These are phyloP conservation scores for Pollenia amentaria DNA, from an alignment of 2,888 invertebrate species.

Conservation along the genomic window DNA sequence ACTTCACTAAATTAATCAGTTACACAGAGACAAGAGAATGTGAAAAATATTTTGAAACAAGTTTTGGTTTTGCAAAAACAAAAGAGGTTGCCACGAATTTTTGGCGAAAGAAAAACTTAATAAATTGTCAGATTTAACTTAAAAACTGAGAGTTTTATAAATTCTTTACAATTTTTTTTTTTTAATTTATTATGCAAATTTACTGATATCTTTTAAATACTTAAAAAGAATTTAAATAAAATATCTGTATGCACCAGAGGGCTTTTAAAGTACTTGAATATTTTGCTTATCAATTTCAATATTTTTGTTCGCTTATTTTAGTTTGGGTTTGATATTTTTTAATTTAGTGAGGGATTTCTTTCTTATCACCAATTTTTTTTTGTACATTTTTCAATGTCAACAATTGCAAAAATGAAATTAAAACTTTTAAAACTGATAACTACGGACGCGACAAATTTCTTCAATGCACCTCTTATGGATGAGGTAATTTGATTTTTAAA, in stretches of 20 bases:
- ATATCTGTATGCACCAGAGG: too few species aligned
- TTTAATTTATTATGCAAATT: slow-evolving; percentile 6
- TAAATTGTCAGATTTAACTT: slow-evolving; percentile 27
- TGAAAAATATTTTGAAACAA: slow-evolving; percentile 57
- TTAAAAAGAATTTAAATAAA: too few species aligned
- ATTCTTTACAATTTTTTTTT: neutral
- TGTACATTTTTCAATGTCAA: slow-evolving; percentile 14
- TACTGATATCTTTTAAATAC: neutral
- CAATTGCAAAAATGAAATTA: slow-evolving; percentile 3
- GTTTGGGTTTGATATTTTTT: neutral
- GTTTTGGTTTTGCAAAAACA: slow-evolving; percentile 49
- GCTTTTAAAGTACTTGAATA: neutral
- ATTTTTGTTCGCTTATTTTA: neutral
- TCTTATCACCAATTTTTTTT: neutral
- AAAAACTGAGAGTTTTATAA: neutral
- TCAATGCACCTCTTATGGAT: neutral
- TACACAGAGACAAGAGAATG: slow-evolving; percentile 49
- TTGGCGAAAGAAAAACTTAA: slow-evolving; percentile 29
- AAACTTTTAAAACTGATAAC: neutral
- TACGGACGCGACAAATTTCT: neutral
- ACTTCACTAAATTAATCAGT: slow-evolving; percentile 49
- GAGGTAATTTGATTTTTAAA: neutral
- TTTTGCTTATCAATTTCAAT: neutral
- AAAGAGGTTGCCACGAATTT: slow-evolving; percentile 44
- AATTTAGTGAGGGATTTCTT: neutral